Base-by-base conservation (phyloP, 2,888 invertebrate species). In the Podabrus alpinus region DNA sequence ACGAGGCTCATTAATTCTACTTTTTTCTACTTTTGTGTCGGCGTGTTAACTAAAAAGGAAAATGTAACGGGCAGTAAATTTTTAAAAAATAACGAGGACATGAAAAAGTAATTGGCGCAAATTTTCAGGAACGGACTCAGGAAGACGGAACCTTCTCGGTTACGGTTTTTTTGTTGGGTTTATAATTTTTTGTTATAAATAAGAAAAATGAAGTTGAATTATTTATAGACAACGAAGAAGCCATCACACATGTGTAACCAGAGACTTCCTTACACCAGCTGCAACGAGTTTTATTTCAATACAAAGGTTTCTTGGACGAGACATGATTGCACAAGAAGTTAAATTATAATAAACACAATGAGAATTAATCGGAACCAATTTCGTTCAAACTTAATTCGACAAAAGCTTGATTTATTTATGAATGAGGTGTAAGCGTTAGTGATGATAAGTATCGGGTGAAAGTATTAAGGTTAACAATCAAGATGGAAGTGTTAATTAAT, bases 231-330 rank as follows among this genome's bases (percentile, higher is more conserved):
- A 59, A 77, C 67, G 68, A 73, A 71, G 68, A 72, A 67, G 67
- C 29, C 17, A 73, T 66, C 77, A 80, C 81, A 83, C 81, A 81
- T 84, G 84, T 85, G 85, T 84, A 85, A 85, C 83, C 78, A 80
- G 84, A 85, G 82, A 85, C 84, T 85, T 85, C 84, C 85, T 85
- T 84, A 84, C 85, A 85, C 84, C 85, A 84, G 84, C 85, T 85
- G 85, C 82, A 76, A 73, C 66, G 76, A 80, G 79, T 83, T 83
- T 83, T 80, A 82, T 82, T 82, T 82, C 80, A 64, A 64, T 21
- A 80, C 81, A 73, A 71, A 82, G 83, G 82, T 82, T 83, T 83
- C 83, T 80, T 79, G 70, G 29, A 64, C 64, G 64, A 72, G n/a
- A 21, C 21, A 21, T 19, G 62, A 19, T 19, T 61, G 62, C 19